Base-by-base conservation (phyloP, 2,113 vertebrate genomes). In the Brachirus orientalis region DNA sequence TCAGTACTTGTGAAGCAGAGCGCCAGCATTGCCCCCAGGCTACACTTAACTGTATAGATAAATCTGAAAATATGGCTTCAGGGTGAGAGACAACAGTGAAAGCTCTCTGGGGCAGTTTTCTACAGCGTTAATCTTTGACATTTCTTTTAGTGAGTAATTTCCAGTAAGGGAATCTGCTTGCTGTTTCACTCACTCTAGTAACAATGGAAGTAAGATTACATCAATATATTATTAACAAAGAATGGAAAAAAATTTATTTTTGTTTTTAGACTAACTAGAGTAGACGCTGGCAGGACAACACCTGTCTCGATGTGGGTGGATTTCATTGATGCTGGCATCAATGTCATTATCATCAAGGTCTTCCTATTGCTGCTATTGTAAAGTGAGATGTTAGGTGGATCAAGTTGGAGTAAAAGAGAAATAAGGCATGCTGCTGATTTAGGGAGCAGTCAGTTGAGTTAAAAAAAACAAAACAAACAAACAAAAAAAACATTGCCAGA, bases 41-140 rank as follows among this genome's bases (percentile, higher is more conserved):
- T 79, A 86, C 79, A 64, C 86, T 88, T 90, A 90, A 89, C 85
- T 89, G 82, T 88, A 83, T 79, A 83, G 85, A 86, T 83, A 83
- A 86, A 86, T 83, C 69, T 72, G 62, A 90, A 83, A 84, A 80
- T 48, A 75, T 74, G 82, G 83, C 83, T 84, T 78, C 54, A 8
- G 80, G 85, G 69, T 77, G 61, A 88, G 61, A 88, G 67, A 72
- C 76, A 80, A 51, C 60, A 77, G 45, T 65, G 67, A 67, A 77
- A 54, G 61, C 63, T 83, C 82, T 86, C 75, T 57, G 46, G 76
- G 67, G 78, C 84, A 55, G 78, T 16, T 55, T 61, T 72, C 72
- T 66, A 65, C 50, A 41, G 57, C 46, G 35, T 63, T 63, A 63
- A 58, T 58, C 41, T 11, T 17, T 4, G 50, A 33, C n/a, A 1